Evolutionary conservation across 1,140 invertebrate genomes (phyloP).

Genomic region (Marisa cornuarietis): DNA sequence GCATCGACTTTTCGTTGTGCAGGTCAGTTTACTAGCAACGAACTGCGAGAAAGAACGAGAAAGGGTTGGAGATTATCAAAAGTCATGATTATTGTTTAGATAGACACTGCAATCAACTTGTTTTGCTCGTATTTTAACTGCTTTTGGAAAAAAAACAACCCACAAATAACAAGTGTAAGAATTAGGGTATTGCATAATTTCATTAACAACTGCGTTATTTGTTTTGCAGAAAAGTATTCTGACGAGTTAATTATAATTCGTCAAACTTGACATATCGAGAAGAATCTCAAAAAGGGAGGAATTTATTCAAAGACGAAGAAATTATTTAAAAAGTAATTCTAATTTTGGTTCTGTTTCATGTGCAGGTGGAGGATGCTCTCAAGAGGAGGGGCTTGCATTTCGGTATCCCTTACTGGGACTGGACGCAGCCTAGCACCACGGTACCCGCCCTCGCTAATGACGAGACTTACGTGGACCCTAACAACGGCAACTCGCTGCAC

Average conservation of each 20-base stretch:
- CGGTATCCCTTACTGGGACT: constrained; percentile 44
- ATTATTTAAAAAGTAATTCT: too few species aligned
- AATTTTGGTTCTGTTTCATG: not conserved
- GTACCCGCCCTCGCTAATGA: constrained; percentile 27
- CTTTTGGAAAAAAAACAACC: too few species aligned
- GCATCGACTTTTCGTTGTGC: constrained; percentile 36
- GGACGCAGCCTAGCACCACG: constrained; percentile 24
- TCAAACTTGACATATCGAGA: too few species aligned
- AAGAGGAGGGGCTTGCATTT: constrained; percentile 25
- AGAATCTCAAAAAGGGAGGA: too few species aligned
- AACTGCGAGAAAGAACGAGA: too few species aligned
- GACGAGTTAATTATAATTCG: too few species aligned
- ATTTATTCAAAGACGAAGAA: too few species aligned
- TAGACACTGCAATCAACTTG: too few species aligned
- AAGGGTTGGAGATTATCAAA: too few species aligned
- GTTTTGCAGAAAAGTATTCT: not conserved
- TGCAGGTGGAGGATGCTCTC: constrained; percentile 29
- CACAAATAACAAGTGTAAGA: too few species aligned
- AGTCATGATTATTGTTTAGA: too few species aligned
- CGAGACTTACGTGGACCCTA: constrained; percentile 25
- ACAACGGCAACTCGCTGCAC: not conserved
- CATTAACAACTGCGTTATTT: not conserved
- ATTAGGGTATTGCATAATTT: not conserved
- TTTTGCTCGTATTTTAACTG: too few species aligned
- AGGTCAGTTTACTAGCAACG: constrained; percentile 10